Conservation (phyloP, 2,888 invertebrate genomes). For the Acanthoscelides obtectus region DNA sequence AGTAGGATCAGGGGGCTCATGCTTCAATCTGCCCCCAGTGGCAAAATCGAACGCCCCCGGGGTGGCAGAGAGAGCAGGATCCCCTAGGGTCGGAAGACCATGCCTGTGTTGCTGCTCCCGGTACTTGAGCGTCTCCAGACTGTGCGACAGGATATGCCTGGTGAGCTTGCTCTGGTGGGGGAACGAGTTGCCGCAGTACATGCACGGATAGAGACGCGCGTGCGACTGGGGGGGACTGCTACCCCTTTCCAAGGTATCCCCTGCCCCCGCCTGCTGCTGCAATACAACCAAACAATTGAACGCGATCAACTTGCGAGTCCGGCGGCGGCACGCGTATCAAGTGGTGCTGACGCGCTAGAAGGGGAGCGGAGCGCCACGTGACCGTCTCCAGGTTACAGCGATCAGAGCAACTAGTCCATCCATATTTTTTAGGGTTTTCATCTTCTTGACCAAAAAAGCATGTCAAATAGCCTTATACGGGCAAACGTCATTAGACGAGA, state of each 20-base stretch:
- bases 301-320: background rate
- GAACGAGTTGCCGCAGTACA: slow-evolving; percentile 86
- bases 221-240: slow-evolving; percentile 41
- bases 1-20: slow-evolving; percentile 49
- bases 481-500: too few relatives aligned
- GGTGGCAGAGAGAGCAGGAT: background rate
- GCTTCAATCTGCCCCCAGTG: slow-evolving; percentile 46
- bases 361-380: slow-evolving; percentile 1
- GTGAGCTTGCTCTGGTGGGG: slow-evolving; percentile 89
- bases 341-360: background rate
- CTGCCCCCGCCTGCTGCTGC: slow-evolving; percentile 66
- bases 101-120: slow-evolving; percentile 61
- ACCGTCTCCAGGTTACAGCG: slow-evolving; percentile 1
- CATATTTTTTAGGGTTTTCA: background rate
- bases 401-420: background rate
- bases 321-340: background rate
- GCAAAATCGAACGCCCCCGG: slow-evolving; percentile 41
- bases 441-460: too few relatives aligned
- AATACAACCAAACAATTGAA: slow-evolving; percentile 66
- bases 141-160: slow-evolving; percentile 83
- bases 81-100: slow-evolving; percentile 25
- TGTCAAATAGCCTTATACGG: too few relatives aligned
- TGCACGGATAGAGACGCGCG: slow-evolving; percentile 66
- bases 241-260: slow-evolving; percentile 9
- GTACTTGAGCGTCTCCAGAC: slow-evolving; percentile 82